Conservation (phyloP, 2,888 invertebrate species). For the Nysson spinosus region DNA sequence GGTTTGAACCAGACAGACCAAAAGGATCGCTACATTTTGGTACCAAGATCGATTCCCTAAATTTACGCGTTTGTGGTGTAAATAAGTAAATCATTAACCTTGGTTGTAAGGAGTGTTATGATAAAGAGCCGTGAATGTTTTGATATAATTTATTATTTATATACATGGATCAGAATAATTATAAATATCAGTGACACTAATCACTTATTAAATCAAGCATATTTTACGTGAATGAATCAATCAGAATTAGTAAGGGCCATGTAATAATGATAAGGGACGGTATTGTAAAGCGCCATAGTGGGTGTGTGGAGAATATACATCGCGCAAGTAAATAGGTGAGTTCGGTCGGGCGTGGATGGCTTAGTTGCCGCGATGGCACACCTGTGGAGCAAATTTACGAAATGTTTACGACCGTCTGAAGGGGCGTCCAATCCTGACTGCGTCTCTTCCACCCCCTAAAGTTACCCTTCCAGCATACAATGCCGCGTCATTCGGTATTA, state of each 20-base stretch:
- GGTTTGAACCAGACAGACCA: constrained; percentile 49
- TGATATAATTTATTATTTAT: too few species aligned
- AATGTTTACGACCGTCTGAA: constrained; percentile 76
- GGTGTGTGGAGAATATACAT: constrained; percentile 44
- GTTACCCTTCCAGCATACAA: constrained; percentile 62
- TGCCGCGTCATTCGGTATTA: constrained; percentile 73
- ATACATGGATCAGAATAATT: too few species aligned
- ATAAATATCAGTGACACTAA: too few species aligned
- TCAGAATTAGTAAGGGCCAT: too few species aligned
- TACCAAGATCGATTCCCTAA: constrained; percentile 69
- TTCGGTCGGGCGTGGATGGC: constrained; percentile 70
- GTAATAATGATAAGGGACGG: too few species aligned
- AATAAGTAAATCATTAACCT: too few species aligned
- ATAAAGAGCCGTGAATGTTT: too few species aligned
- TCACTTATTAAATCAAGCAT: too few species aligned
- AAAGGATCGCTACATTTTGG: constrained; percentile 27
- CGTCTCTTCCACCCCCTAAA: constrained; percentile 50
- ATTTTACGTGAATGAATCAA: too few species aligned
- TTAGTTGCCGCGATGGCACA: constrained; percentile 75
- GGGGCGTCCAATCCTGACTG: constrained; percentile 63
- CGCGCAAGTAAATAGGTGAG: constrained; percentile 72
- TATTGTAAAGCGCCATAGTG: constrained; percentile 31
- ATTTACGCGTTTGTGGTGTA: too few species aligned
- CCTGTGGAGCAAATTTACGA: constrained; percentile 78
- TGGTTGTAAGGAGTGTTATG: too few species aligned